Evolutionary conservation across 2,113 vertebrate species (phyloP), one percentile per base, ranked within the genome.

Genomic region (Eupsittula cactorum): DNA sequence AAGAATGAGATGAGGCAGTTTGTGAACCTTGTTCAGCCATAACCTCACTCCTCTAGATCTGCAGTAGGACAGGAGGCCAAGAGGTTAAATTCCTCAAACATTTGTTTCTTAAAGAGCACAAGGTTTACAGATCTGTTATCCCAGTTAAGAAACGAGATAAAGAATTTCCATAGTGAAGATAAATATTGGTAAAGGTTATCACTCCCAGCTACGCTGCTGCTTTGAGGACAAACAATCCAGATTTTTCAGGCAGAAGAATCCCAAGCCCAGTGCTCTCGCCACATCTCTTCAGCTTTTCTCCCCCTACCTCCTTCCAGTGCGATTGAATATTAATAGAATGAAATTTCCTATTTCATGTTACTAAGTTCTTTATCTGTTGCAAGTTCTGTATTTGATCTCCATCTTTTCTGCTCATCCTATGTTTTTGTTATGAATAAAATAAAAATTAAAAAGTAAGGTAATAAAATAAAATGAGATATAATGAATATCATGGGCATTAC

Each of bases 391-490:
- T 75, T 93, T 68, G 92, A 91, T 94, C 77, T 55, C 76, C 75
- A 90, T 80, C 80, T 93, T 82, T 81, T 85, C 73, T 83, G 68
- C 77, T 79, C 76, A 86, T 81, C 39, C 67, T 77, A 87, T 92
- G 52, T 69, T 95, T 96, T 96, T 88, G 88, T 92, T 95, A 96
- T 82, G 76, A 92, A 88, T 92, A 93, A 92, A 95, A 96, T 55
- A 95, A 95, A 94, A 96, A 95, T 95, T 92, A 93, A 67, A 94
- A 89, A 9, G 82, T 85, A 92, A 96, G 79, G 92, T 94, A 96
- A 96, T 95, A 93, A 92, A 96, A 93, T 88, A 93, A 92, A 96
- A 93, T 88, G 69, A 94, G 81, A 91, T 44, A 92, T 88, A 93
- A 97, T 93, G 75, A 90, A 46, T 94, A 90, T 85, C 86, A 91